Evolutionary conservation across 2,113 vertebrate genomes (phyloP).

Genomic region (Petroica traversi): DNA sequence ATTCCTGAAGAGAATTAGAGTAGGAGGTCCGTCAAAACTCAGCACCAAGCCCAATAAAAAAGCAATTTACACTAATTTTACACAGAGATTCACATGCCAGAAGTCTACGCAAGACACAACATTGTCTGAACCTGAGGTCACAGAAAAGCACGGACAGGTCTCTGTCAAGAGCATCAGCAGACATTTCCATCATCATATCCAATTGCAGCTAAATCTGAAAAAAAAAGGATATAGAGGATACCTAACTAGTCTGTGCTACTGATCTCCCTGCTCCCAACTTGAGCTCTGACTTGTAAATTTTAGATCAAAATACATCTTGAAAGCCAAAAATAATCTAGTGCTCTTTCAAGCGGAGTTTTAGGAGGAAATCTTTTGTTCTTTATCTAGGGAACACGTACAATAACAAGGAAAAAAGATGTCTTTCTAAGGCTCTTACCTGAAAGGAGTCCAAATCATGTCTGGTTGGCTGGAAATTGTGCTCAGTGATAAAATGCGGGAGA

Average conservation of each 20-base stretch:
- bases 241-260: not conserved
- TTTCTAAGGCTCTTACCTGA: not conserved
- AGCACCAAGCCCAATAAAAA: not conserved
- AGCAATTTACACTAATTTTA: not conserved
- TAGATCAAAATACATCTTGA: not conserved
- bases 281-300: not conserved
- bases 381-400: not conserved
- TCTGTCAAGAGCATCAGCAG: not conserved
- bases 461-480: not conserved
- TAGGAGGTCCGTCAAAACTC: not conserved
- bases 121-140: not conserved
- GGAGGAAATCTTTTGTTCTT: not conserved
- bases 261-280: not conserved
- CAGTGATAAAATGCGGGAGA: not conserved
- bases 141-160: not conserved
- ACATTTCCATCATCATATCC: not conserved
- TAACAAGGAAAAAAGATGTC: not conserved
- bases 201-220: not conserved
- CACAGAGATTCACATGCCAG: not conserved
- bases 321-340: not conserved
- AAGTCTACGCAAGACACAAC: not conserved
- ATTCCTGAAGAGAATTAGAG: not conserved
- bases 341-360: not conserved
- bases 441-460: not conserved
- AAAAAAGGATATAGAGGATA: not conserved